Base-by-base conservation (phyloP, 1,140 invertebrate genomes). In the Lysiphlebus fabarum region DNA sequence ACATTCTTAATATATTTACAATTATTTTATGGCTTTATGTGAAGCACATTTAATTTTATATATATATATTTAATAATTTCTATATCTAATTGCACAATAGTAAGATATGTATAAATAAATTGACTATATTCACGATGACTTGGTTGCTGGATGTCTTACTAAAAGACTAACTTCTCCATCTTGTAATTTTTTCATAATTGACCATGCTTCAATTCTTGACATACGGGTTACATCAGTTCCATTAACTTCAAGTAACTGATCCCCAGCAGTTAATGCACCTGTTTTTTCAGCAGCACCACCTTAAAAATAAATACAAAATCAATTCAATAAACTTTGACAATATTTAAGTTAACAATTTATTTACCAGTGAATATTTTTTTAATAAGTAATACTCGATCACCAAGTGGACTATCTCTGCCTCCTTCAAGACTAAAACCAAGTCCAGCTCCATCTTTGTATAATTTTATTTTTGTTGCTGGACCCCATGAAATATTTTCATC, bases 371-470 rank as follows among this genome's bases (percentile, higher is more conserved):
- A 95, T 67, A 95, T 87, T 80, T 95, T 94, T 75, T 95, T 95
- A 56, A 95, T 87, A 34, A 88, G 85, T 34, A 95, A 82, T 48
- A 94, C 92, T 69, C 86, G 83, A 75, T 96, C 91, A 10, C 94
- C 94, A 48, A 86, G 78, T 1, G 91, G 92, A 14, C 93, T 95
- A 68, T 92, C 92, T 67, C 90, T 88, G 17, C 94, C 94, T 56
- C 94, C 94, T 72, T 96, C 92, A 44, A 97, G 83, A 68, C 92
- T 93, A 74, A 97, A 95, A 45, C 94, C 94, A 43, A 96, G 82
- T 8, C 93, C 93, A 61, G 91, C 90, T 60, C 89, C 90, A 66
- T 94, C 93, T 72, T 96, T 96, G 12, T 85, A 81, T 63, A 95
- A 84, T 56, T 84, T 84, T 42, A 93, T 82, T 45, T 78, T 68